Evolutionary conservation across 2,797 vertebrate genomes (phyloP).

Genomic region (Chelon labrosus): DNA sequence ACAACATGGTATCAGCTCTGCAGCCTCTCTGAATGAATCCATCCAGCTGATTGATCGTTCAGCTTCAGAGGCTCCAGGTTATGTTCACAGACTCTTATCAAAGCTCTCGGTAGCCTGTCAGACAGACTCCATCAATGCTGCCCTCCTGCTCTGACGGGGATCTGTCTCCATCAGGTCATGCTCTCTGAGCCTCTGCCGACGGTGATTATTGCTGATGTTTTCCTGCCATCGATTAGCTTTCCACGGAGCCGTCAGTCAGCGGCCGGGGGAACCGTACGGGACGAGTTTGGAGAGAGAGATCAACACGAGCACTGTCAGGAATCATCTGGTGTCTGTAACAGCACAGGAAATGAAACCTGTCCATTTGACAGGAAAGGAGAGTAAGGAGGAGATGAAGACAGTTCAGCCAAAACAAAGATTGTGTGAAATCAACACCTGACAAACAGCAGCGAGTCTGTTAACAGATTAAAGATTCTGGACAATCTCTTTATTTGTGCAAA

Average conservation of each 20-base stretch:
- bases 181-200: slow-evolving; percentile 41
- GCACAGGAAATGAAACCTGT: slow-evolving; percentile 61
- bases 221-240: slow-evolving; percentile 72
- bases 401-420: slow-evolving; percentile 9
- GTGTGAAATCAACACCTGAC: slow-evolving; percentile 28
- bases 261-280: slow-evolving; percentile 12
- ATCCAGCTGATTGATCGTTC: slow-evolving; percentile 45
- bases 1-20: slow-evolving; percentile 3
- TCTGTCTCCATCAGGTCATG: slow-evolving; percentile 52
- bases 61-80: slow-evolving; percentile 32
- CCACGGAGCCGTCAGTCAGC: slow-evolving; percentile 51
- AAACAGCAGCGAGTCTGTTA: neutral
- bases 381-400: slow-evolving; percentile 20
- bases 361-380: slow-evolving; percentile 29
- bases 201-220: slow-evolving; percentile 67
- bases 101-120: slow-evolving; percentile 49
- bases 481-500: neutral
- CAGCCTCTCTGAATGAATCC: slow-evolving; percentile 39
- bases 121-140: slow-evolving; percentile 41
- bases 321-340: slow-evolving; percentile 37
- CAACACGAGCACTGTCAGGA: slow-evolving; percentile 53
- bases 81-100: slow-evolving; percentile 43
- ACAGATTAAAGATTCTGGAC: neutral
- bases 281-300: slow-evolving; percentile 47
- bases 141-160: slow-evolving; percentile 45